Evolutionary conservation across 2,797 vertebrate species (phyloP).

Genomic region (Discoglossus pictus): DNA sequence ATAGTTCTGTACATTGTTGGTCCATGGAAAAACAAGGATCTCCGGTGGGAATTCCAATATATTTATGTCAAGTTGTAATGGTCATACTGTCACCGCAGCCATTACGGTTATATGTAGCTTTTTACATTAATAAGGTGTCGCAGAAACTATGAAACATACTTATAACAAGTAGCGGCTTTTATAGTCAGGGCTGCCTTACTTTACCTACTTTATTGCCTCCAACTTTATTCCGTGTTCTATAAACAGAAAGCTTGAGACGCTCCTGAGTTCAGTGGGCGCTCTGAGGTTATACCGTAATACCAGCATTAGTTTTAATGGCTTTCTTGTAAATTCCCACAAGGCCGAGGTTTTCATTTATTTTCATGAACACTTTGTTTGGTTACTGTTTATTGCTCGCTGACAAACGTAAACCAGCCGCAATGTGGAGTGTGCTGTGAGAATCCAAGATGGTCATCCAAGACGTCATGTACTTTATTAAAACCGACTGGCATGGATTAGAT

Average conservation of each 20-base stretch:
- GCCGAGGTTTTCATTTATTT: background rate
- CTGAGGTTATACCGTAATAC: constrained; percentile 52
- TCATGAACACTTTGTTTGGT: background rate
- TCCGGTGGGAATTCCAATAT: too few relatives aligned
- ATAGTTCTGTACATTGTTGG: background rate
- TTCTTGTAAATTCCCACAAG: constrained; percentile 4
- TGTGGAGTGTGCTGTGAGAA: constrained; percentile 4
- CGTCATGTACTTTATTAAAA: too few relatives aligned
- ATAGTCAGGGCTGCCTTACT: constrained; percentile 53
- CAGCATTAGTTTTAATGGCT: constrained; percentile 31
- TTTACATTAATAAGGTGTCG: constrained; percentile 68
- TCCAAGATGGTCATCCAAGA: too few relatives aligned
- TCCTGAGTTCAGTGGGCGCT: constrained; percentile 56
- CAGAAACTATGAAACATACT: constrained; percentile 62
- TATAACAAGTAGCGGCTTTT: constrained; percentile 63
- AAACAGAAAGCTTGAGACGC: constrained; percentile 57
- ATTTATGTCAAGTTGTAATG: too few relatives aligned
- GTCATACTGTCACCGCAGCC: constrained; percentile 34
- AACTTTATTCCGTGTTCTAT: constrained; percentile 49
- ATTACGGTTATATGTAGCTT: constrained; percentile 61
- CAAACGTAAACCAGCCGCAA: background rate
- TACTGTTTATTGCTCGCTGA: background rate
- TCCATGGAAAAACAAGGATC: constrained; percentile 4
- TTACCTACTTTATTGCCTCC: constrained; percentile 52
- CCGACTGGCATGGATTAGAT: too few relatives aligned